Conservation (phyloP, 2,888 invertebrate species). For the Cacoxenus indagator region DNA sequence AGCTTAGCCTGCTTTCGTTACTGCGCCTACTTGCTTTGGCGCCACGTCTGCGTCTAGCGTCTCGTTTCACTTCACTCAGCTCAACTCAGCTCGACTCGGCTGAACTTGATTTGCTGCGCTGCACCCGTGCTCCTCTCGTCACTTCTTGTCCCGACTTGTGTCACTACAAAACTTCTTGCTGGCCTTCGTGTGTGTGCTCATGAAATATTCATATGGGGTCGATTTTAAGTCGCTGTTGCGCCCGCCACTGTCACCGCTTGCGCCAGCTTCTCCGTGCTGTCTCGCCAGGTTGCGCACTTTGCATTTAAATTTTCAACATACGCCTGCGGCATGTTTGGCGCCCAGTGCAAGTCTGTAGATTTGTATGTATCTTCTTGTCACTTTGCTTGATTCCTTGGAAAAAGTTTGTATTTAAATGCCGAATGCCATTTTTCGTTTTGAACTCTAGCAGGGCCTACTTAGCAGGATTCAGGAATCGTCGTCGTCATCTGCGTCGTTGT, state of each 20-base stretch:
- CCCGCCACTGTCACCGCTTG: background rate
- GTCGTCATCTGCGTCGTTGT: background rate
- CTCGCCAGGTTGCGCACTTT: slow-evolving; percentile 18
- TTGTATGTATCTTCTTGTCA: background rate
- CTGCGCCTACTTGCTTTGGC: background rate
- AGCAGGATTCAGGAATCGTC: slow-evolving; percentile 27
- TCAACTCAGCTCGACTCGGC: background rate
- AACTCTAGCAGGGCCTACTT: background rate
- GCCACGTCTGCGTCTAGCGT: background rate
- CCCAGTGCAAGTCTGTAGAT: background rate
- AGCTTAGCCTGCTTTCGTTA: slow-evolving; percentile 20
- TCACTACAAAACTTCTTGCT: no score
- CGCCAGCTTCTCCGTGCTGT: background rate
- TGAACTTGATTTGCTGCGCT: background rate
- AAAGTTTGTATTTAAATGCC: background rate
- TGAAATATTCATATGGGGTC: slow-evolving; percentile 21
- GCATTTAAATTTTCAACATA: slow-evolving; percentile 25
- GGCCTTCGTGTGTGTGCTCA: slow-evolving; percentile 18
- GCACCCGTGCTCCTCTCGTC: background rate
- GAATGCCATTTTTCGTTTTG: background rate
- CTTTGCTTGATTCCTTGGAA: slow-evolving; percentile 13
- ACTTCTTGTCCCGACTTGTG: background rate
- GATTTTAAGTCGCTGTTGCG: background rate
- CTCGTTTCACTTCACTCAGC: no score
- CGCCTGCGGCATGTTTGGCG: slow-evolving; percentile 12